Percentiles rank a stretch among this genome's conserved stretches.
Conservation (phyloP, 2,113 vertebrate species). For the Acrocephalus kingi region DNA sequence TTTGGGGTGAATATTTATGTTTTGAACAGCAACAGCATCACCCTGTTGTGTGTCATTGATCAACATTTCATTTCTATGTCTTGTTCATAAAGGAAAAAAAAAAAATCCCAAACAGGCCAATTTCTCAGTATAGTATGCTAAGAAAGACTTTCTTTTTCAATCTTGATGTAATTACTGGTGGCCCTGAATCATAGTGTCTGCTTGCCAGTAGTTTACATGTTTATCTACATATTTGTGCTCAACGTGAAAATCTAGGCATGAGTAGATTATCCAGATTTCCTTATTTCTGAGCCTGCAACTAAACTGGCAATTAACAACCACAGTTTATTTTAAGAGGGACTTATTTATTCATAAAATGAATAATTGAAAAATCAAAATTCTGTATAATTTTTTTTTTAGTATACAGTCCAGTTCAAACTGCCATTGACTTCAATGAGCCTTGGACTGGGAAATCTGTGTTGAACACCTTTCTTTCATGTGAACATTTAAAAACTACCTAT, state of each 20-base stretch:
- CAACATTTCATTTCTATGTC: neutral
- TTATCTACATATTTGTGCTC: neutral
- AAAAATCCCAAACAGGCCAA: neutral
- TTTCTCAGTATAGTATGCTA: neutral
- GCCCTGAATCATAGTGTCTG: neutral
- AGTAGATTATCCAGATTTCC: neutral
- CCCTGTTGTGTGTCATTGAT: neutral
- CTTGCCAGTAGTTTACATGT: neutral
- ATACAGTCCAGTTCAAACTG: neutral
- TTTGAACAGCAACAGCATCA: neutral
- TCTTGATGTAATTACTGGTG: neutral
- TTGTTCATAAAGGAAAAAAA: neutral
- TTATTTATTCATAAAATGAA: neutral
- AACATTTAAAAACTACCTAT: neutral
- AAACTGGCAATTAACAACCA: neutral
- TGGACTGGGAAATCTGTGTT: neutral
- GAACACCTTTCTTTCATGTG: neutral
- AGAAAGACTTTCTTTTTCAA: neutral
- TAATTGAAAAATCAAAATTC: neutral
- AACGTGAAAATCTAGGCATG: neutral
- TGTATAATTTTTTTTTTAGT: rapidly evolving
- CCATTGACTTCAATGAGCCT: neutral
- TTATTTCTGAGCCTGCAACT: neutral
- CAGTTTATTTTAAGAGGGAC: neutral
- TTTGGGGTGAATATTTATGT: neutral